Evolutionary conservation across 2,888 invertebrate genomes (phyloP).

Genomic region (Augochlorella aurata): DNA sequence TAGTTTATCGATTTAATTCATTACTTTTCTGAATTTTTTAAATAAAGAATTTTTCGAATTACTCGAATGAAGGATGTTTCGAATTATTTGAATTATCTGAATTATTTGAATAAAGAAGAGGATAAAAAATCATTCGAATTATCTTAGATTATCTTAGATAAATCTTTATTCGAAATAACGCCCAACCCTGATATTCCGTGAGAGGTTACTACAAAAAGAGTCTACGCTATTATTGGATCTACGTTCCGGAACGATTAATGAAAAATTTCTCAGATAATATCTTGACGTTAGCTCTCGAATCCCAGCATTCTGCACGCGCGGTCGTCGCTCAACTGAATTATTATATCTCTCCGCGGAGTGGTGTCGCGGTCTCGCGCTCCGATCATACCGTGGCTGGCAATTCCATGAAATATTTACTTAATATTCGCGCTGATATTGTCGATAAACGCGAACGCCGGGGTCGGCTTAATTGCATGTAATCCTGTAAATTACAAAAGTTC

Average conservation of each 20-base stretch:
- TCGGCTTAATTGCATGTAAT: not conserved
- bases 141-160: no score
- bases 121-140: no score
- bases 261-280: not conserved
- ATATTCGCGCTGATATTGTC: not conserved
- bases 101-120: no score
- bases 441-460: not conserved
- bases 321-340: not conserved
- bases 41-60: no score
- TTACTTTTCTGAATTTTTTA: no score
- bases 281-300: not conserved
- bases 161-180: no score
- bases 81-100: no score
- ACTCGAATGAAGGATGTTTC: no score
- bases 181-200: no score
- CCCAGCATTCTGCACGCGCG: not conserved
- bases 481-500: not conserved
- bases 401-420: constrained; percentile 11
- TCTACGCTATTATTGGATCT: no score
- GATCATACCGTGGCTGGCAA: not conserved
- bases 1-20: no score
- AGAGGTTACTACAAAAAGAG: no score
- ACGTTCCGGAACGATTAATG: not conserved
- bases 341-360: not conserved
- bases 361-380: not conserved